Base-by-base conservation (phyloP, 2,113 vertebrate genomes). In the Callithrix jacchus region DNA sequence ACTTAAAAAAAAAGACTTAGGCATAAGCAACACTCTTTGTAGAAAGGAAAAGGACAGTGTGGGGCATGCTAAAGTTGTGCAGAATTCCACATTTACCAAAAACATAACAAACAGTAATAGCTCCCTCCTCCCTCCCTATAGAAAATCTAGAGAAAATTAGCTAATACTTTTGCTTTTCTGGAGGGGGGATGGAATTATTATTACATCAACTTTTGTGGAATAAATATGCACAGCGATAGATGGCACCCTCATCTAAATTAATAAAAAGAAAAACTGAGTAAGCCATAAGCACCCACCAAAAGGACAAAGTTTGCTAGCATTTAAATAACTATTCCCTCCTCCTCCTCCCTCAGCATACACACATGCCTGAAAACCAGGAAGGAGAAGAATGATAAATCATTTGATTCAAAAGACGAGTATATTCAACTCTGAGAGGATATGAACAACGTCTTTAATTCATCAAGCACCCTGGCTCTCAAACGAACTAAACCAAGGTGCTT, bases 31-130 rank as follows among this genome's bases (percentile, higher is more conserved):
- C 97, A 98, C 98, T 97, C 97, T 92, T 90, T 90, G 91, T 97
- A 97, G 97, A 97, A 98, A 98, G 97, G 92, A 98, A 94, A 87
- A 98, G 97, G 98, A 96, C 82, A 97, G 93, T 95, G 95, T 32
- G 95, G 98, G 96, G 97, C 98, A 98, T 97, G 98, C 98, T 98
- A 98, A 98, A 98, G 98, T 98, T 99, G 98, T 98, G 98, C 98
- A 98, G 98, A 98, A 96, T 97, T 96, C 94, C 80, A 97, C 73
- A 45, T 96, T 95, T 76, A 94, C 93, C 40, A 87, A 68, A 89
- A 94, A 97, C 30, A 77, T 87, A 95, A 87, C 49, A 20, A 95
- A 68, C 3, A 93, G 89, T 80, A 86, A 66, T 11, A 37, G 77
- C 30, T 89, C 54, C 49, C 94, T 40, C 95, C 81, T 95, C 87